Evolutionary conservation across 2,113 vertebrate species (phyloP), one percentile per base, ranked within the genome.

Genomic region (Cyanistes caeruleus): DNA sequence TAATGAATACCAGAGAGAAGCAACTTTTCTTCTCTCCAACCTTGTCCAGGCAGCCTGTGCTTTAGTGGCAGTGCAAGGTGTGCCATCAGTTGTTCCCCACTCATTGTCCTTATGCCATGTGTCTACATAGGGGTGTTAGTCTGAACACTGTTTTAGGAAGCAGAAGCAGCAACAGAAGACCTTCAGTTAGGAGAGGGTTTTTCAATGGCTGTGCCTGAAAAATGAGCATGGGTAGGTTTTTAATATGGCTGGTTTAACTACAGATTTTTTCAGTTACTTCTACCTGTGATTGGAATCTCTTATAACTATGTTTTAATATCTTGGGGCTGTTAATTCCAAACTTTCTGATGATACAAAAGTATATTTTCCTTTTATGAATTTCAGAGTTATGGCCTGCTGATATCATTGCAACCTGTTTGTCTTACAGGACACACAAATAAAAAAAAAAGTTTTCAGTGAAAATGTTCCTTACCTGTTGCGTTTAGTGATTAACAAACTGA

Each of bases 391-490:
- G 74, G 46, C 58, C 74, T 73, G 43, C 55, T 80, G 30, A 52
- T 31, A 43, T 79, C 90, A 44, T 12, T 93, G 59, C 79, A 74
- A 39, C 51, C 70, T 55, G 63, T 39, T 93, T 73, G 41, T 82
- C 74, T 89, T 91, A 65, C 37, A 58, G 62, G 49, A 73, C 70
- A 74, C 21, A 44, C 2, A 65, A 65, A 72, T 9, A 69, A 58
- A 23, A 72, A 67, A 59, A 72, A 48, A 16, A 5, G 37, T 88
- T 90, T 91, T 88, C 78, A 56, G n/a, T 83, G 76, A 86, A 93
- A 95, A 93, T 92, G 44, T 46, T 83, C 18, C 31, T 1, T 92
- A 55, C 52, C 43, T 80, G 25, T 73, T 90, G n/a, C 62, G 39
- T 75, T 85, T 85, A 58, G 59, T 59, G 46, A 85, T 79, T 46